Conservation (phyloP, 2,113 vertebrate species). For the Boulengeromyrus knoepffleri region DNA sequence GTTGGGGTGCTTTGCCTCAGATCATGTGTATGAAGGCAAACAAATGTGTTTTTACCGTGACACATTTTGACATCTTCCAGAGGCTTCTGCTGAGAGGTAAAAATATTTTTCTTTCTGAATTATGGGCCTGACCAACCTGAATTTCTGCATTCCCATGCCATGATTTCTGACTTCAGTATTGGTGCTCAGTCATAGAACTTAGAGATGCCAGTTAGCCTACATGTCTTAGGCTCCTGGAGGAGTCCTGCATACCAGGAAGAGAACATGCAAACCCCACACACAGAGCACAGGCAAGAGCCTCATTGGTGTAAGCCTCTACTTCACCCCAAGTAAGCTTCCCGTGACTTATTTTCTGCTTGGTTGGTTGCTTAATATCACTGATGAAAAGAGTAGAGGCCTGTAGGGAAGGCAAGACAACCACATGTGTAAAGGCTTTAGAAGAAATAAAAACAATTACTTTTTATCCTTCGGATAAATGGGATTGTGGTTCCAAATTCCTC, state of each 20-base stretch:
- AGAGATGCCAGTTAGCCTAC: not conserved
- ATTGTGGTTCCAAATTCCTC: not conserved
- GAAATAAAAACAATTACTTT: not conserved
- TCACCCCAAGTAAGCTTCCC: not conserved
- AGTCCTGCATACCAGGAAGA: not conserved
- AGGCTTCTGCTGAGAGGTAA: not conserved
- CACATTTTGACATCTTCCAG: not conserved
- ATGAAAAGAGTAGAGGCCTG: not conserved
- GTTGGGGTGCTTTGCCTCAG: not conserved
- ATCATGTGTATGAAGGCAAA: not conserved
- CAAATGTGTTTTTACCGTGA: not conserved
- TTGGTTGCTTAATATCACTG: not conserved
- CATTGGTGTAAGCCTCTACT: not conserved
- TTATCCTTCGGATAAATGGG: not conserved
- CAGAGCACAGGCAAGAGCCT: not conserved
- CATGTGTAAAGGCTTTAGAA: not conserved
- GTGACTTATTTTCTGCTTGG: not conserved
- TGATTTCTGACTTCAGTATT: not conserved
- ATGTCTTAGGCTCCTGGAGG: not conserved
- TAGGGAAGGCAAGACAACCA: not conserved
- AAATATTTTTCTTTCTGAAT: not conserved
- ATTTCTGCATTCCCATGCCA: not conserved
- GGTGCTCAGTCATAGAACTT: not conserved
- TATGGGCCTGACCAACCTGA: not conserved
- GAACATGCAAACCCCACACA: not conserved